phyloP scores from a whole-genome alignment of 2,113 vertebrate genomes.

The Addax nasomaculatus region DNA sequence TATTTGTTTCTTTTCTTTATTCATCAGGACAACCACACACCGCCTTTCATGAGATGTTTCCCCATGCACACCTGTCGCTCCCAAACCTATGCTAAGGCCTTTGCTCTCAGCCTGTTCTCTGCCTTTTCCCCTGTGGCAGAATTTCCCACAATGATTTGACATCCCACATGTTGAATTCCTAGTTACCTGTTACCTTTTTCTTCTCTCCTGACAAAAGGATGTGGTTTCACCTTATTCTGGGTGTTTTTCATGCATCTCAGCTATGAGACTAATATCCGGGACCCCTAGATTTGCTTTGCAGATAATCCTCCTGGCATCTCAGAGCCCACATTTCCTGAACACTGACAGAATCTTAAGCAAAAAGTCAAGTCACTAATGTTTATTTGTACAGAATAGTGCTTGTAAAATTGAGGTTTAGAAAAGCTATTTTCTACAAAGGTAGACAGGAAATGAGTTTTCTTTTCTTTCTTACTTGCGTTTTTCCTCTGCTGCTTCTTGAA shows the following conservation, averaged over 20 bases:
- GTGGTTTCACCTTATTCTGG: neutral
- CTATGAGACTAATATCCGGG: neutral
- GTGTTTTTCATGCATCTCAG: neutral
- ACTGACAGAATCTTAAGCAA: neutral
- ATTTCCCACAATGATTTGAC: neutral
- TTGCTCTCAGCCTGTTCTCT: neutral
- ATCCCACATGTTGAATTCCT: neutral
- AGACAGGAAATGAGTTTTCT: neutral
- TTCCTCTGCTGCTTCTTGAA: neutral
- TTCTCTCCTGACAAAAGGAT: neutral
- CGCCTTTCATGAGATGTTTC: neutral
- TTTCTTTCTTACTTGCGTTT: neutral
- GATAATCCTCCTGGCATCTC: neutral
- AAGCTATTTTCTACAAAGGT: neutral
- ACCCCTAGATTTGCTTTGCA: neutral
- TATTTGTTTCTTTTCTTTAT: neutral
- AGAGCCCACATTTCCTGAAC: neutral
- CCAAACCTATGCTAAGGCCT: neutral
- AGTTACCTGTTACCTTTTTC: neutral
- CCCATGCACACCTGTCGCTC: neutral
- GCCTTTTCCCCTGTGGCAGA: neutral
- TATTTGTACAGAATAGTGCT: neutral
- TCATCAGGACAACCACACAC: neutral
- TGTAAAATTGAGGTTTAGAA: neutral
- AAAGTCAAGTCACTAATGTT: neutral